phyloP scores from a whole-genome alignment of 2,113 vertebrate genomes.

The Nymphicus hollandicus region DNA sequence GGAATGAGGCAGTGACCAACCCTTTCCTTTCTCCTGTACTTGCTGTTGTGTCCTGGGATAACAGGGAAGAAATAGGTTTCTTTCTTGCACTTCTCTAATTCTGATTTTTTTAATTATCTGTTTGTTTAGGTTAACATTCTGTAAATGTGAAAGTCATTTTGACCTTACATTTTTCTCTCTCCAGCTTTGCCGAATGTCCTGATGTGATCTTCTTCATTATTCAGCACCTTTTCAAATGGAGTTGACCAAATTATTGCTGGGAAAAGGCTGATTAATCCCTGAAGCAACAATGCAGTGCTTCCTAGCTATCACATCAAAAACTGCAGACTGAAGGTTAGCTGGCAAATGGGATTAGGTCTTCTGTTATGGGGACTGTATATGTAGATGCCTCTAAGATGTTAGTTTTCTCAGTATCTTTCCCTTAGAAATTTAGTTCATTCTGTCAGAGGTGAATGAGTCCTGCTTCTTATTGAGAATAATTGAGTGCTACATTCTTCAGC shows the following conservation, averaged over 20 bases:
- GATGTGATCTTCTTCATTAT: not conserved
- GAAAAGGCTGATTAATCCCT: slow-evolving; percentile 5
- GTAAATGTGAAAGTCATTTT: not conserved
- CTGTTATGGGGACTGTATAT: not conserved
- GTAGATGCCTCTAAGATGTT: not conserved
- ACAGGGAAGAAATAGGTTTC: not conserved
- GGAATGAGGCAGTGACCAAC: not conserved
- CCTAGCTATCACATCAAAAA: not conserved
- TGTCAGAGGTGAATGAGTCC: not conserved
- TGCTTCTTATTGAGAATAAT: not conserved
- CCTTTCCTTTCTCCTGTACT: not conserved
- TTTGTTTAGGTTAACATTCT: not conserved
- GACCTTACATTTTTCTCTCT: not conserved
- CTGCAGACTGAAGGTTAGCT: not conserved
- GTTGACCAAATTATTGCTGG: not conserved
- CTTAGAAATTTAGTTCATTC: not conserved
- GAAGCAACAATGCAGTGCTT: not conserved
- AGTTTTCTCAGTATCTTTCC: not conserved
- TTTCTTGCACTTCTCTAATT: not conserved
- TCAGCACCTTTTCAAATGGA: not conserved
- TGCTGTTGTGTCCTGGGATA: not conserved
- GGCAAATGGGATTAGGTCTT: not conserved
- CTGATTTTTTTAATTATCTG: not conserved
- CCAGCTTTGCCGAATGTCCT: not conserved
- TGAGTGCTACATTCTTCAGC: not conserved